Conservation (phyloP, 2,797 vertebrate species). For the Sebastes vulpes region DNA sequence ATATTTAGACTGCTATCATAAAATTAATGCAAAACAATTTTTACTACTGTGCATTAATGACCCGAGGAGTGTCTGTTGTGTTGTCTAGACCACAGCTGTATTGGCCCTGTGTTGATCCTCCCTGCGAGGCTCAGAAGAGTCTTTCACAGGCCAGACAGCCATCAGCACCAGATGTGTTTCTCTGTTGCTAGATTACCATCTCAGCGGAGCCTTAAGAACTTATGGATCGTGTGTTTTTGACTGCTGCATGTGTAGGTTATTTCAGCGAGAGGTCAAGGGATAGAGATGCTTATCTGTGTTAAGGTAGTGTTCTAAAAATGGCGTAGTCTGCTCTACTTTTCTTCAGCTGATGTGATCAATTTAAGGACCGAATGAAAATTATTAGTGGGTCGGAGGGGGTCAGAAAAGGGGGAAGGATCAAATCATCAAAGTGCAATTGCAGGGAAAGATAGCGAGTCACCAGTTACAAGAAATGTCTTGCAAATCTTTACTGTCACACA, state of each 20-base stretch:
- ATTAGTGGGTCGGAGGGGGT: not conserved
- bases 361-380: not conserved
- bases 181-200: conserved; percentile 39
- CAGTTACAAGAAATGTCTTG: not conserved
- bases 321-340: not conserved
- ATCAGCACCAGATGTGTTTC: conserved; percentile 52
- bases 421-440: not conserved
- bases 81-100: conserved; percentile 8
- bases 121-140: conserved; percentile 7
- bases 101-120: not conserved
- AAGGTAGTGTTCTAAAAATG: not conserved
- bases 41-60: not conserved
- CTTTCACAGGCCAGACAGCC: not conserved
- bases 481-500: not conserved
- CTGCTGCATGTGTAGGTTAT: not conserved
- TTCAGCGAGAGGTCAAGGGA: not conserved
- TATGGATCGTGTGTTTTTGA: not conserved
- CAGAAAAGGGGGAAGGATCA: not conserved
- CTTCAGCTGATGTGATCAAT: not conserved
- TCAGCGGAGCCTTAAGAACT: not conserved
- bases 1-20: not conserved
- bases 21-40: not conserved
- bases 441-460: not conserved
- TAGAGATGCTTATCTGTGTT: not conserved
- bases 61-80: not conserved